Evolutionary conservation across 1,140 invertebrate species (phyloP).

Genomic region (Cyclargus thomasi): DNA sequence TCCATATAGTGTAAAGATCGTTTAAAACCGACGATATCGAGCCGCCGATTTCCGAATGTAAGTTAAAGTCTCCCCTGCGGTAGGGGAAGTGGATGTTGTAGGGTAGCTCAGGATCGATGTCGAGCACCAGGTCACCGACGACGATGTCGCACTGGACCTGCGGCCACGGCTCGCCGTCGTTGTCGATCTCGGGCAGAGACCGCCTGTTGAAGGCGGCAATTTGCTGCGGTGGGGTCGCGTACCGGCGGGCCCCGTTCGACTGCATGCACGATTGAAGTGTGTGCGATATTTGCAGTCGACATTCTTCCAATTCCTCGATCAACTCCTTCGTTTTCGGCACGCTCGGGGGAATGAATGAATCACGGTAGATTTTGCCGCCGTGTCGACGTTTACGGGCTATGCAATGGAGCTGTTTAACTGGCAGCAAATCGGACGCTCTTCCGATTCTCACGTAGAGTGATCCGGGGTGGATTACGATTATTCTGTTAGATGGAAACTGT

Average conservation of each 20-base stretch:
- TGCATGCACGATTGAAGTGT: constrained; percentile 89
- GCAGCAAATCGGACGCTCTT: constrained; percentile 90
- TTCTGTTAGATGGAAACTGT: constrained; percentile 84
- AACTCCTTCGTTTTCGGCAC: constrained; percentile 77
- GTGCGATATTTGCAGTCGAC: constrained; percentile 86
- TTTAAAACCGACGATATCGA: constrained; percentile 88
- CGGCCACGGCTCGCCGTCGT: constrained; percentile 76
- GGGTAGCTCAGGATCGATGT: constrained; percentile 81
- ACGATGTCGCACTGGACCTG: constrained; percentile 79
- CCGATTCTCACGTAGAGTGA: constrained; percentile 92
- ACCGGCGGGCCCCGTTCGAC: constrained; percentile 85
- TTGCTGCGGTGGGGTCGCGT: constrained; percentile 90
- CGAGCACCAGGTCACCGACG: constrained; percentile 83
- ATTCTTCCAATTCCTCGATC: constrained; percentile 87
- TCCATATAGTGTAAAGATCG: constrained; percentile 93
- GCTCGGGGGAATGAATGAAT: constrained; percentile 80
- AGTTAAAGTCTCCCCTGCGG: constrained; percentile 88
- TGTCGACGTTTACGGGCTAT: constrained; percentile 82
- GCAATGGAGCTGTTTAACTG: constrained; percentile 89
- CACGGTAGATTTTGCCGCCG: constrained; percentile 77
- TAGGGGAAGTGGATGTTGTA: constrained; percentile 95
- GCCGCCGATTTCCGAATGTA: constrained; percentile 88
- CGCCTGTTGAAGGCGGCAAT: constrained; percentile 89
- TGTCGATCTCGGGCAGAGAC: constrained; percentile 80
- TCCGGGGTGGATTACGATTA: constrained; percentile 96